These are phyloP conservation scores for Heptranchias perlo DNA, from an alignment of 2,113 vertebrate genomes.

Conservation along the genomic window DNA sequence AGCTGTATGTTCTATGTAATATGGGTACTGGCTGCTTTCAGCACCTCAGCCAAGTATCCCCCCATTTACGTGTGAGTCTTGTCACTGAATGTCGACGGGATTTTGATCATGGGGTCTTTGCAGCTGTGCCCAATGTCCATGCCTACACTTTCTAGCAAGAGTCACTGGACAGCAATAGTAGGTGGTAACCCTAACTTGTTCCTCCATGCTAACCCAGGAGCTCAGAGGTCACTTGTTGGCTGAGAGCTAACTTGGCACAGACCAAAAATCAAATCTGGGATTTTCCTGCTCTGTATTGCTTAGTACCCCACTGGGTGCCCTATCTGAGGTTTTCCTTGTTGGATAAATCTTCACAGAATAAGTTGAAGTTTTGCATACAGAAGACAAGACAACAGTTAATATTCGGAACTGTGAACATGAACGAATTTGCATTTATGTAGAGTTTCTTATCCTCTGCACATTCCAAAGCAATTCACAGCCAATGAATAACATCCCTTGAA, in stretches of 20 bases:
- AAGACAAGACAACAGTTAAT: no score
- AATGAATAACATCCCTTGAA: no score
- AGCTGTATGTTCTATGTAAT: no score
- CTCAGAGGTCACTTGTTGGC: neutral
- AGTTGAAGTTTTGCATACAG: no score
- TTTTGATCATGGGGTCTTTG: neutral
- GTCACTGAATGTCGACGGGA: neutral
- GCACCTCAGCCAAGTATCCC: neutral
- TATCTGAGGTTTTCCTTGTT: no score
- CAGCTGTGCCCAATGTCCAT: neutral
- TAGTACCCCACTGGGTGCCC: no score
- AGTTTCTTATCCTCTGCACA: no score
- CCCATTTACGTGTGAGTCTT: neutral
- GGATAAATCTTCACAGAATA: no score
- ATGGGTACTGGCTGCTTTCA: neutral
- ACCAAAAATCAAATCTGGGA: neutral
- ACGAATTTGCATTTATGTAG: no score
- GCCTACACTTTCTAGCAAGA: neutral
- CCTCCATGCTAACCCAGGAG: neutral
- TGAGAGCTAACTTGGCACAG: neutral
- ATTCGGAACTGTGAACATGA: no score
- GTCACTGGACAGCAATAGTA: neutral
- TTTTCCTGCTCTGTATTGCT: neutral
- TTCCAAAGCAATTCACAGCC: no score
- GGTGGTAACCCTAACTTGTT: neutral